These are phyloP conservation scores for Petaurus breviceps DNA, from an alignment of 2,113 vertebrate genomes.

Conservation along the genomic window DNA sequence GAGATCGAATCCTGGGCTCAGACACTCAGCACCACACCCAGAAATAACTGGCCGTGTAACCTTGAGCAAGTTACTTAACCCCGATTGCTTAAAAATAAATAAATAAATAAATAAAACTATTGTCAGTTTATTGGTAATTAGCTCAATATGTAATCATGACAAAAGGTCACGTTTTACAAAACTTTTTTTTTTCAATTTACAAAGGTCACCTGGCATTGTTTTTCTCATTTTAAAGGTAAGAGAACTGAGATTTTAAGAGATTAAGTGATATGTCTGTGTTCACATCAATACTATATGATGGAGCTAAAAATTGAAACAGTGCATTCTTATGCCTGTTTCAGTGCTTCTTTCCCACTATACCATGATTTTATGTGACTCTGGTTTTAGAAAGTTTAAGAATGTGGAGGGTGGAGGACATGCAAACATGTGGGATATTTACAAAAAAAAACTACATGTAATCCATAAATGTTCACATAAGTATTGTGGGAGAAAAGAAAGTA, in stretches of 20 bases:
- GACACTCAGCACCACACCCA: no score
- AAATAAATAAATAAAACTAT: no score
- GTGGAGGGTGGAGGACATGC: no score
- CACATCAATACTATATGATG: no score
- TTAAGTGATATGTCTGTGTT: no score
- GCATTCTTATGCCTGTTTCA: neutral
- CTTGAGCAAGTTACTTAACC: no score
- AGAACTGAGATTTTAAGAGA: neutral
- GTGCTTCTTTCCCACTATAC: neutral
- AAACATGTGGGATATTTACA: conserved; percentile 14
- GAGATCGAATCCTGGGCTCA: no score
- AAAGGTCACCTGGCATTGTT: neutral
- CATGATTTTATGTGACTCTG: neutral
- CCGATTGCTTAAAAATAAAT: no score
- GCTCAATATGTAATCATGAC: neutral
- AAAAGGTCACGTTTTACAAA: neutral
- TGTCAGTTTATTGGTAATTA: neutral
- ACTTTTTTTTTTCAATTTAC: neutral
- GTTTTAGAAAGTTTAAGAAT: neutral
- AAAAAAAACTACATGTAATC: conserved; percentile 14
- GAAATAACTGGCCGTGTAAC: no score
- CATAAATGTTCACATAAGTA: conserved; percentile 9
- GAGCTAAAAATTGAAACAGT: neutral
- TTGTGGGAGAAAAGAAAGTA: conserved; percentile 27
- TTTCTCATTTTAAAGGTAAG: neutral